Percentiles rank a stretch among this genome's conserved stretches.
phyloP scores from a whole-genome alignment of 2,113 vertebrate genomes.

The Paramormyrops kingsleyae region DNA sequence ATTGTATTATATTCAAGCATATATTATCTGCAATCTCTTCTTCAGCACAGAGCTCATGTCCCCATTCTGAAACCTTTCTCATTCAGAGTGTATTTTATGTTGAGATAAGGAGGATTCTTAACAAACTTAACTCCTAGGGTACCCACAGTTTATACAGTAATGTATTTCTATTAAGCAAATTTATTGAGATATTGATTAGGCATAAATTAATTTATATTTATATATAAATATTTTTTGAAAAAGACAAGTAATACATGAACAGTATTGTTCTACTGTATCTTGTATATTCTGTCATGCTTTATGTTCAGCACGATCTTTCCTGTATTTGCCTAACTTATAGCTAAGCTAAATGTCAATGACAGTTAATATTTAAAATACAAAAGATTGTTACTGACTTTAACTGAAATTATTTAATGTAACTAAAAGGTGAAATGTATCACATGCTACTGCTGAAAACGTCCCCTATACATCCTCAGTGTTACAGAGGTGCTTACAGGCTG shows the following conservation, averaged over 20 bases:
- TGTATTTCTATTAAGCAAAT: background rate
- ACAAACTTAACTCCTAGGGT: background rate
- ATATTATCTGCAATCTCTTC: background rate
- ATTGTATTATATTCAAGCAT: background rate
- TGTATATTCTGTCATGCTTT: background rate
- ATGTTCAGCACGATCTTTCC: background rate
- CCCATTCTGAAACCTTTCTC: background rate
- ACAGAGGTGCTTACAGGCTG: constrained; percentile 13
- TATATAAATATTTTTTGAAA: background rate
- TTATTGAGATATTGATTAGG: background rate
- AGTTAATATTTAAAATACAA: background rate
- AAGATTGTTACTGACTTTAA: background rate
- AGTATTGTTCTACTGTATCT: background rate
- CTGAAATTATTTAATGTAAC: background rate
- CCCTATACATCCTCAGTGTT: background rate
- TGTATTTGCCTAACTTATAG: background rate
- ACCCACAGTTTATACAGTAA: background rate
- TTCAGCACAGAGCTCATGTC: background rate
- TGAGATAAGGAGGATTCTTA: background rate
- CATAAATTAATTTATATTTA: background rate
- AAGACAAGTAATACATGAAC: background rate
- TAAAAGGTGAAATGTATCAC: background rate
- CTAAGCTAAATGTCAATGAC: background rate
- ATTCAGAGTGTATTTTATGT: background rate
- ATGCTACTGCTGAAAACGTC: background rate